Evolutionary conservation across 2,797 vertebrate species (phyloP), one percentile per base, ranked within the genome.

Genomic region (Novumbra hubbsi): DNA sequence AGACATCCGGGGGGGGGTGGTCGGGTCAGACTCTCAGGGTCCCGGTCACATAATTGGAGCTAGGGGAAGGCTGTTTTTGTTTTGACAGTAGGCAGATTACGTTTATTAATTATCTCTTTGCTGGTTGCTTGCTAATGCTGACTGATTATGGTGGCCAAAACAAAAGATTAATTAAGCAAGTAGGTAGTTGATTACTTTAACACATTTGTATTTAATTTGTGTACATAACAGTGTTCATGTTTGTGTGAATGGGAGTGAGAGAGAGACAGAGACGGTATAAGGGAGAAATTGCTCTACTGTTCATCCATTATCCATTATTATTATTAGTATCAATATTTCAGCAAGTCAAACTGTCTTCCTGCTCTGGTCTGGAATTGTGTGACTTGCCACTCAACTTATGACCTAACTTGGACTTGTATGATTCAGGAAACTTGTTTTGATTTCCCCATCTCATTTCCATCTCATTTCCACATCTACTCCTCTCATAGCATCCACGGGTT

Each of bases 101-200:
- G 70, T 81, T 86, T 81, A 82, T 80, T 86, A 79, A 83, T 85
- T 77, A 80, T 78, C 74, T 70, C 68, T 71, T 64, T 21, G 14
- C 73, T 60, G 73, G 70, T 67, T 70, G 72, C 71, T 73, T 34
- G 41, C 76, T 85, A 88, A 81, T 83, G 81, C 78, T 68, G 75
- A 84, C 72, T 62, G 78, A 82, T 81, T 78, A 73, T 80, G 72
- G 67, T 78, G 55, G 76, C 78, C 70, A 57, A 78, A 81, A 84
- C 74, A 82, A 81, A 79, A 82, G 78, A 49, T 76, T 84, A 81
- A 84, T 86, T 87, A 86, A 80, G 81, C 82, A 78, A 76, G 80
- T 83, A 83, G 14, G 32, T 82, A 1, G 73, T 85, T 86, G 79
- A 88, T 85, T 70, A 80, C 80, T 81, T 83, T 82, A 14, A 19